These are phyloP conservation scores for Omphaloscelis lunosa DNA, from an alignment of 2,888 invertebrate species.

Conservation along the genomic window DNA sequence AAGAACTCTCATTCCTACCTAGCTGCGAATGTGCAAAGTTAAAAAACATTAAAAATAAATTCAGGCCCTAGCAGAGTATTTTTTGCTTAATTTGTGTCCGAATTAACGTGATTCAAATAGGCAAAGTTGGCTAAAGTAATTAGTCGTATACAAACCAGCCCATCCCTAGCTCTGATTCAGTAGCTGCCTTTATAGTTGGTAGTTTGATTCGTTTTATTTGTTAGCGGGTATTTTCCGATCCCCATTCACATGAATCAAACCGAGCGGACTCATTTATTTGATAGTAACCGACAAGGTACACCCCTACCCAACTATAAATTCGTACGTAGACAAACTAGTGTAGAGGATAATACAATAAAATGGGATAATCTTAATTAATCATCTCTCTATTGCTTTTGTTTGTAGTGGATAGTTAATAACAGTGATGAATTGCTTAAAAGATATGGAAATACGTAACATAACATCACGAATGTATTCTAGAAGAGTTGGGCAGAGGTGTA, in stretches of 20 bases:
- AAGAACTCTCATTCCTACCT: not conserved
- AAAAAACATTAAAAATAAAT: not conserved
- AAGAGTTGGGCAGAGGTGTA: too few relatives aligned
- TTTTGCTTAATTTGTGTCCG: conserved; percentile 27
- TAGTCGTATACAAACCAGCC: conserved; percentile 49
- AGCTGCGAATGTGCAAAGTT: not conserved
- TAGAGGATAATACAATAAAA: conserved; percentile 70
- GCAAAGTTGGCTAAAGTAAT: conserved; percentile 52
- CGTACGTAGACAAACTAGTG: conserved; percentile 67
- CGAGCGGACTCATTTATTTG: conserved; percentile 89
- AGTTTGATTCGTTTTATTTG: conserved; percentile 87
- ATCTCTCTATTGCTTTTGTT: conserved; percentile 59
- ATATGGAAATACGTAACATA: not conserved
- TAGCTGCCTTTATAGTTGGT: conserved; percentile 75
- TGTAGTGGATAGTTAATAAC: conserved; percentile 19
- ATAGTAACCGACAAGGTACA: conserved; percentile 83
- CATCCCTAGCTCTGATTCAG: conserved; percentile 69
- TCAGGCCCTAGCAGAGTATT: not conserved
- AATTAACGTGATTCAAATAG: conserved; percentile 38
- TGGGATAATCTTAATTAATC: conserved; percentile 70
- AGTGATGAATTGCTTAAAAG: conserved; percentile 15
- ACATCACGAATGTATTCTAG: too few relatives aligned
- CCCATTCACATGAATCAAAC: conserved; percentile 89
- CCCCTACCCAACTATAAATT: conserved; percentile 75
- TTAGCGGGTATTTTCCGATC: conserved; percentile 84